Evolutionary conservation across 2,113 vertebrate genomes (phyloP), one percentile per base, ranked within the genome.

Genomic region (Lonchura striata): DNA sequence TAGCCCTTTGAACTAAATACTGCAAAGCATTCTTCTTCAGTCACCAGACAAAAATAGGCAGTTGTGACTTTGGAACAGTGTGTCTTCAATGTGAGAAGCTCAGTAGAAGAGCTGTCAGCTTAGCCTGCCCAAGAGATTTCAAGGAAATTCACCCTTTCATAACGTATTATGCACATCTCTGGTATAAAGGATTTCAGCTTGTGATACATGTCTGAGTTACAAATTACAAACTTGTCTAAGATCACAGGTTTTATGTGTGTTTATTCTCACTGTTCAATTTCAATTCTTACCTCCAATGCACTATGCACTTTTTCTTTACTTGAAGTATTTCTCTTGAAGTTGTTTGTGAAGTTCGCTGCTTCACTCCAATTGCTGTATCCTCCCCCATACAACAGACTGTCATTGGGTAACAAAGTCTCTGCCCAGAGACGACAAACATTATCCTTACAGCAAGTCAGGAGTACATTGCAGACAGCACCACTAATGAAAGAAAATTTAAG

Each of bases 381-480:
- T 95, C 97, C 97, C 92, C 98, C 98, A 6, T 98, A 99, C 9
- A 99, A 97, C 47, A 99, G 97, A 93, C 98, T 98, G 96, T 99
- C 99, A 90, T 98, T 99, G 35, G 99, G 99, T 97, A 99, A 98
- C 94, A 99, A 97, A 9, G 99, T 99, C 97, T 99, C 99, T 77
- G 99, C 98, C 99, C 99, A 99, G 47, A 99, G 98, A 39, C 99
- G 99, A 97, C 99, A 99, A 61, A 99, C 98, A 31, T 98, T 99
- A 98, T 99, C 99, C 96, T 99, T 99, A 97, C 99, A 99, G 98
- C 99, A 99, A 90, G 99, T 99, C 95, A 99, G 98, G 53, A 99
- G 96, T 60, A 99, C 99, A 79, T 99, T 99, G 97, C 99, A 99
- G 71, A 99, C 99, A 59, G 98, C 98, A 90, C 99, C 98, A 90